Conservation (phyloP, 2,888 invertebrate genomes). For the Nomada ferruginata region DNA sequence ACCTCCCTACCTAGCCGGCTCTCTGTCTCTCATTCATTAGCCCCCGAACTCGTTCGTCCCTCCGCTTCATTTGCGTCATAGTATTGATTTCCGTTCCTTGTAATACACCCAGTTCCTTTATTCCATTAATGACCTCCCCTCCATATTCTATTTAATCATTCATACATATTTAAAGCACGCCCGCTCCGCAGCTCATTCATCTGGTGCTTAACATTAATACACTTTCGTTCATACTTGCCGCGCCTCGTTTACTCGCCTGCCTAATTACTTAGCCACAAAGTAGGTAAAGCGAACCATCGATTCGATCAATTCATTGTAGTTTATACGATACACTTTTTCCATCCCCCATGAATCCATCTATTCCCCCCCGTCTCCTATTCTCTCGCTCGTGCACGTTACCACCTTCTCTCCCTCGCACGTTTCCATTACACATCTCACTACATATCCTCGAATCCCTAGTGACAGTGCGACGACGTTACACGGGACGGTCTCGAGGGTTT, state of each 20-base stretch:
- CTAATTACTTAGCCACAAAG: no score
- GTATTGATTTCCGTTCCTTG: not conserved
- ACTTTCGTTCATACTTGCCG: no score
- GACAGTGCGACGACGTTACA: conserved; percentile 51
- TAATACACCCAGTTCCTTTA: not conserved
- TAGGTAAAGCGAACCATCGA: not conserved
- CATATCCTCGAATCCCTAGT: conserved; percentile 44
- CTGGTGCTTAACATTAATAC: no score
- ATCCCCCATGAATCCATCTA: conserved; percentile 28
- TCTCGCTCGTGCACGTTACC: not conserved
- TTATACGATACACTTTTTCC: not conserved
- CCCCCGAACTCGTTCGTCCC: conserved; percentile 19
- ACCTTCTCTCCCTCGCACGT: conserved; percentile 1
- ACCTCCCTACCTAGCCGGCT: conserved; percentile 24
- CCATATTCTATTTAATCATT: not conserved
- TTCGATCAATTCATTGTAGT: not conserved
- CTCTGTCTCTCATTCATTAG: not conserved
- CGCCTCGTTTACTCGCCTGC: no score
- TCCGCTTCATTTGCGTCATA: not conserved
- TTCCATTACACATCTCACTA: conserved; percentile 41
- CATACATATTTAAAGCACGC: not conserved
- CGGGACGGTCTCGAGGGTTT: conserved; percentile 51
- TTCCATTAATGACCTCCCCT: not conserved
- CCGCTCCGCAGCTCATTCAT: no score
- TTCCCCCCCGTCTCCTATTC: not conserved